Conservation (phyloP, 1,140 invertebrate genomes). For the Lasioglossum baleicum region DNA sequence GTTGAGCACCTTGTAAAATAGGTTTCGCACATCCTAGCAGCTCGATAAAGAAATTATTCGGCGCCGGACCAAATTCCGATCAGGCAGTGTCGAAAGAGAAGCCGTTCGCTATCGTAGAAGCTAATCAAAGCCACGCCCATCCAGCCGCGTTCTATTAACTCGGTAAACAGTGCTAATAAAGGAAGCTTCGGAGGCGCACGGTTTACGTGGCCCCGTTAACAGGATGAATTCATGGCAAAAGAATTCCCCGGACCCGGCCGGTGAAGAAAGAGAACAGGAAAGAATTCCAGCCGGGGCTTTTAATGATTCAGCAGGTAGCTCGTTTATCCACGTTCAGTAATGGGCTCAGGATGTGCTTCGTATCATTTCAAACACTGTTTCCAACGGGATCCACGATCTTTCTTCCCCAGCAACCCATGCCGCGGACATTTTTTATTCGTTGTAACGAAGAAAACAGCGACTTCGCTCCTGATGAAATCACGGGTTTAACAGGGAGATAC, state of each 20-base stretch:
- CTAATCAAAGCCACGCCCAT: background rate
- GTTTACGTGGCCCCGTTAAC: slow-evolving; percentile 3
- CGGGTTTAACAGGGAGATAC: background rate
- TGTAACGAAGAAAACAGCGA: background rate
- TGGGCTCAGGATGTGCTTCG: slow-evolving; percentile 1
- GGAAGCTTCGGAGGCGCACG: background rate
- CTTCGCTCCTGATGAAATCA: background rate
- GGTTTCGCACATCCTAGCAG: no score
- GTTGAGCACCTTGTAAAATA: no score
- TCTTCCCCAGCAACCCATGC: background rate
- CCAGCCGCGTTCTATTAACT: slow-evolving; percentile 7
- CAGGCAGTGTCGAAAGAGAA: background rate
- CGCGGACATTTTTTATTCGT: background rate
- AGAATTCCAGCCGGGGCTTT: background rate
- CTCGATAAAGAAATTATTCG: background rate
- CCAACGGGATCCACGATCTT: background rate
- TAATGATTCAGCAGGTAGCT: background rate
- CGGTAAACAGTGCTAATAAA: slow-evolving; percentile 15
- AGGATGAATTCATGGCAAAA: background rate
- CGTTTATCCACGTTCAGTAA: slow-evolving; percentile 10
- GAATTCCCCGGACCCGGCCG: background rate
- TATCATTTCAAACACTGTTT: slow-evolving; percentile 3
- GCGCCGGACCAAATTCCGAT: background rate
- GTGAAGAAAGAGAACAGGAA: background rate
- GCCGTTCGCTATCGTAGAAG: background rate